Evolutionary conservation across 2,113 vertebrate species (phyloP).

Genomic region (Plotosus lineatus): DNA sequence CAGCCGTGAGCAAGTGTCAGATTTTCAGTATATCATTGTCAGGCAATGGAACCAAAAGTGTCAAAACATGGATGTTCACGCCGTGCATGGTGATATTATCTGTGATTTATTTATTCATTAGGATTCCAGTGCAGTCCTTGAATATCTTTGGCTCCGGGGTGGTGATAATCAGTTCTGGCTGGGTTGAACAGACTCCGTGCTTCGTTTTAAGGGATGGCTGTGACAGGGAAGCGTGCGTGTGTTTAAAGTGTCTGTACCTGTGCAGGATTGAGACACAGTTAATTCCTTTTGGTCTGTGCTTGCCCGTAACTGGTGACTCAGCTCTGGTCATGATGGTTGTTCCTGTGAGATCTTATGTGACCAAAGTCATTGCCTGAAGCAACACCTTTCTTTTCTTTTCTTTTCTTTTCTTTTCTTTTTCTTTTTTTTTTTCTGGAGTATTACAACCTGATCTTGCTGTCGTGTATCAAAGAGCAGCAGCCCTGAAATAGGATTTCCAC

Average conservation of each 20-base stretch:
- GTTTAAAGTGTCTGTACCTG: neutral
- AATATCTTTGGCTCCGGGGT: slow-evolving; percentile 20
- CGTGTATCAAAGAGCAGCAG: neutral
- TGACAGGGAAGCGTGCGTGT: neutral
- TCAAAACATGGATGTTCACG: slow-evolving; percentile 10
- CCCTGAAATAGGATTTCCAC: slow-evolving; percentile 1
- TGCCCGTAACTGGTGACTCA: neutral
- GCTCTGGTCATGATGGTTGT: neutral
- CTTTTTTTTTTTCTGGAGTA: neutral
- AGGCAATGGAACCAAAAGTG: slow-evolving; percentile 16
- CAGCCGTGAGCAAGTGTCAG: slow-evolving; percentile 38
- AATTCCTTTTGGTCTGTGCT: neutral
- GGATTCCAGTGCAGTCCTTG: slow-evolving; percentile 21
- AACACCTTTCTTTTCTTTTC: neutral
- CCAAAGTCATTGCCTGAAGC: neutral
- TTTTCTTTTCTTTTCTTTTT: neutral
- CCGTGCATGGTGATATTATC: slow-evolving; percentile 5
- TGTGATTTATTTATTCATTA: slow-evolving; percentile 36
- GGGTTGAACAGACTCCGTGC: neutral
- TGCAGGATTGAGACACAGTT: neutral
- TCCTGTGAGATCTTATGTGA: slow-evolving; percentile 61
- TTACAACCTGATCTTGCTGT: neutral
- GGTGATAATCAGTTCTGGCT: slow-evolving; percentile 36
- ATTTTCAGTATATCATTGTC: slow-evolving; percentile 15
- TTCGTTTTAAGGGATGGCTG: neutral